Base-by-base conservation (phyloP, 92 coral and sea anemone species). In the Porites lobata region DNA sequence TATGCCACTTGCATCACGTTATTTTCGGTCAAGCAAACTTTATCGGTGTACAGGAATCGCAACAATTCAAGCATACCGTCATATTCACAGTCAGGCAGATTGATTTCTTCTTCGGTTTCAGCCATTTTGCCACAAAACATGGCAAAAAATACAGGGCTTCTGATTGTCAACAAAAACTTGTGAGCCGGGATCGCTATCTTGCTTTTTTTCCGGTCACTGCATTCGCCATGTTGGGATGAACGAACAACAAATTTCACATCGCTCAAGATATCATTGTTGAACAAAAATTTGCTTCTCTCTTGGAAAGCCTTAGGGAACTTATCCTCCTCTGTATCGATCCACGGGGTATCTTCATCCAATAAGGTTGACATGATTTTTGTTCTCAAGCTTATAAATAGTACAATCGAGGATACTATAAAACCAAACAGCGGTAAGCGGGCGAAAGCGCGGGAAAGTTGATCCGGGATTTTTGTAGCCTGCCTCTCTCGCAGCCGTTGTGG, bases 101-200 rank as follows among this genome's bases (percentile, higher is more conserved):
- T 50, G 21, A 75, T 75, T 13, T 53, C 2, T 11, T 75, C 79
- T 53, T 75, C 12, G 8, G 19, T 75, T 54, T 56, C 79, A 19
- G 79, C 79, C 79, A 75, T 54, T 75, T 75, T 15, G 12, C 79
- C 79, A 21, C 19, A 75, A 7, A 70, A 70, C 75, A 70, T 70
- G 8, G 75, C 56, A 70, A 12, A 70, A 70, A 70, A 70, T 53
- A 70, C 75, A 15, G 75, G 54, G 54, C 75, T 70, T 7, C 75
- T 43, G 47, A 32, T 38, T 8, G 75, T 5, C 79, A 75, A 29
- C 52, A 75, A 53, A 11, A 75, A 56, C 79, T 75, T 75, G 79
- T 75, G 79, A 21, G 65, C 79, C 13, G 79, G 79, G 24, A 75
- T 75, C 6, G n/a, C 79, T 47, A 54, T 75, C 79, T 75, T 75